These are phyloP conservation scores for Cotesia congregata DNA, from an alignment of 2,888 invertebrate species.

Conservation along the genomic window DNA sequence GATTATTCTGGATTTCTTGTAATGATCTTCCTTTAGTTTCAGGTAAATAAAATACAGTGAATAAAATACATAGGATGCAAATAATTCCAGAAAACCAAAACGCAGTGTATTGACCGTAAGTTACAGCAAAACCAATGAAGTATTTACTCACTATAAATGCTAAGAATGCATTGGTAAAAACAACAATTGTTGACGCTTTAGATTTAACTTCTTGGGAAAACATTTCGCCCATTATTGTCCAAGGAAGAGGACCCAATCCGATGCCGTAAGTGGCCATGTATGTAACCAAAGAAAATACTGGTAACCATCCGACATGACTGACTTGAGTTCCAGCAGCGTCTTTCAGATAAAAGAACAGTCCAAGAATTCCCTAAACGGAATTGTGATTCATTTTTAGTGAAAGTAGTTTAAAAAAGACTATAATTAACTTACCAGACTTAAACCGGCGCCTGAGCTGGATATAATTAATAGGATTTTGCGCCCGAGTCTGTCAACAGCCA, in stretches of 20 bases:
- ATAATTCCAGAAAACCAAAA: conserved; percentile 82
- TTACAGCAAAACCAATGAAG: conserved; percentile 74
- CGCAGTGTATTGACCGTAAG: conserved; percentile 77
- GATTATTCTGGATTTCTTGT: conserved; percentile 84
- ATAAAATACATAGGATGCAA: conserved; percentile 78
- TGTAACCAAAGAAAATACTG: conserved; percentile 79
- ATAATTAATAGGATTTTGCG: conserved; percentile 80
- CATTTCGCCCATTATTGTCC: conserved; percentile 88
- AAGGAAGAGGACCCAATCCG: conserved; percentile 83
- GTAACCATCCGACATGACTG: conserved; percentile 74
- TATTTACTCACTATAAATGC: conserved; percentile 84
- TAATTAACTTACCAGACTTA: conserved; percentile 74
- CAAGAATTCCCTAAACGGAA: conserved; percentile 72
- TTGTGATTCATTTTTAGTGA: no score
- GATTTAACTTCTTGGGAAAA: conserved; percentile 85
- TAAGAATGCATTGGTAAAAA: conserved; percentile 82
- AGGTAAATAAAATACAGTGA: conserved; percentile 82
- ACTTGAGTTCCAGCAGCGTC: conserved; percentile 69
- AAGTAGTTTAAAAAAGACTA: no score
- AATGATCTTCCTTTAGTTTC: conserved; percentile 92
- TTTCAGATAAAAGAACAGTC: conserved; percentile 77
- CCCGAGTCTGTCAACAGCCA: conserved; percentile 84
- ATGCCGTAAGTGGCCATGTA: conserved; percentile 84
- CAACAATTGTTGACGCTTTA: conserved; percentile 82
- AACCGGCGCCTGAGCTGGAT: conserved; percentile 79